Evolutionary conservation across 2,888 invertebrate species (phyloP).

Genomic region (Augochlorella aurata): DNA sequence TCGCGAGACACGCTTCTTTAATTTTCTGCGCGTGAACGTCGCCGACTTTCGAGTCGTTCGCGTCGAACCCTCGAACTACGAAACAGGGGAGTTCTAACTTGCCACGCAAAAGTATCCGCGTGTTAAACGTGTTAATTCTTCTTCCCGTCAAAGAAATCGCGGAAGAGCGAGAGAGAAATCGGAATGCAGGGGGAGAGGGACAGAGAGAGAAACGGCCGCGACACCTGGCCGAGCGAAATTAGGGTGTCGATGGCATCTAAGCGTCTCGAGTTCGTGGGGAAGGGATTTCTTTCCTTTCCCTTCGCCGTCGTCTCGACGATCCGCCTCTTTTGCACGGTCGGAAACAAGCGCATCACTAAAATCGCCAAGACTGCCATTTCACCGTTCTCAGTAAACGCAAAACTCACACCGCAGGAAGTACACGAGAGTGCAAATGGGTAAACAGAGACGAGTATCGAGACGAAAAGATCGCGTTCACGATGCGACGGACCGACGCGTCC

Average conservation of each 20-base stretch:
- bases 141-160: background rate
- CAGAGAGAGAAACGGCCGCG: slow-evolving; percentile 20
- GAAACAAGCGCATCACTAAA: slow-evolving; percentile 44
- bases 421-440: background rate
- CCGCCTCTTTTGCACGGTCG: slow-evolving; percentile 48
- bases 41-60: too few species aligned
- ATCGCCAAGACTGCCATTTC: slow-evolving; percentile 65
- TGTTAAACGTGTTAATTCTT: too few species aligned
- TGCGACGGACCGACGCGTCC: background rate
- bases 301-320: slow-evolving; percentile 56
- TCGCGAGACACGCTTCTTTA: slow-evolving; percentile 19
- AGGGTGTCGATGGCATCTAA: background rate
- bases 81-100: too few species aligned
- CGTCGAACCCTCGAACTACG: too few species aligned
- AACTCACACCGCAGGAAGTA: background rate
- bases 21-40: too few species aligned
- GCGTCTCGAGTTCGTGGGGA: slow-evolving; percentile 25
- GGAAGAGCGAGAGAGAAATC: background rate
- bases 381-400: slow-evolving; percentile 49
- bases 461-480: slow-evolving; percentile 40
- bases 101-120: too few species aligned
- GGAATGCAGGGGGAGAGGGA: background rate
- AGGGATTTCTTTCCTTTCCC: slow-evolving; percentile 46
- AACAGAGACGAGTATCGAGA: background rate
- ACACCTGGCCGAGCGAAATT: background rate